Percentiles rank a stretch among this genome's conserved stretches.
Conservation (phyloP, 2,113 vertebrate species). For the Glaucidium brasilianum region DNA sequence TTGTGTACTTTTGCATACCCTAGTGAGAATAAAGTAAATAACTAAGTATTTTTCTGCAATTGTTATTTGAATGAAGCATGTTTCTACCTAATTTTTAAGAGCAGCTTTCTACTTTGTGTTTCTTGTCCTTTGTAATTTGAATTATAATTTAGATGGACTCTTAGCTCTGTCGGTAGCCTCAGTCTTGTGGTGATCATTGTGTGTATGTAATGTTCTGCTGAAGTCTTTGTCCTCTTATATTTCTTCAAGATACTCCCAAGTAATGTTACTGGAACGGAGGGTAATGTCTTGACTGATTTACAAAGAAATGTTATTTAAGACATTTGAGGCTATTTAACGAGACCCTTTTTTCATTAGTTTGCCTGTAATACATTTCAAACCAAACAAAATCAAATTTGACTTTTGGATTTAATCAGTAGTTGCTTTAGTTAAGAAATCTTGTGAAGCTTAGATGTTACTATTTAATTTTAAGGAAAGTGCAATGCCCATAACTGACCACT, state of each 20-base stretch:
- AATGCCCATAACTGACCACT: constrained; percentile 58
- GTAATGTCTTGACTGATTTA: not conserved
- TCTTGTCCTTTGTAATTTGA: not conserved
- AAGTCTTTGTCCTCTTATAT: not conserved
- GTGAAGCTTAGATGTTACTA: not conserved
- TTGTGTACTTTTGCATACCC: not conserved
- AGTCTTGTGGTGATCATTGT: not conserved
- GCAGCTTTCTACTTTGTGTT: not conserved
- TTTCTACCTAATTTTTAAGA: not conserved
- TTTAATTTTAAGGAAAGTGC: not conserved
- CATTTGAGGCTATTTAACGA: not conserved
- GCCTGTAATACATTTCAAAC: not conserved
- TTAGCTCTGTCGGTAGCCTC: not conserved
- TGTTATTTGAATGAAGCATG: not conserved
- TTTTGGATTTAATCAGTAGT: not conserved
- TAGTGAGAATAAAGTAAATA: not conserved
- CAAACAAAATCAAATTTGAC: not conserved
- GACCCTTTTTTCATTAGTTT: not conserved
- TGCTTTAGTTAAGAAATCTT: not conserved
- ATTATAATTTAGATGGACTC: not conserved
- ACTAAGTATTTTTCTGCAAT: not conserved
- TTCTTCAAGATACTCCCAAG: not conserved
- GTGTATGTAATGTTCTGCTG: not conserved
- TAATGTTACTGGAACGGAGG: not conserved
- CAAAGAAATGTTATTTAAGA: not conserved